A percentile compares a stretch with the other conserved stretches of the same genome.
Evolutionary conservation across 2,888 invertebrate species (phyloP).

Genomic region (Drosophila borborema): DNA sequence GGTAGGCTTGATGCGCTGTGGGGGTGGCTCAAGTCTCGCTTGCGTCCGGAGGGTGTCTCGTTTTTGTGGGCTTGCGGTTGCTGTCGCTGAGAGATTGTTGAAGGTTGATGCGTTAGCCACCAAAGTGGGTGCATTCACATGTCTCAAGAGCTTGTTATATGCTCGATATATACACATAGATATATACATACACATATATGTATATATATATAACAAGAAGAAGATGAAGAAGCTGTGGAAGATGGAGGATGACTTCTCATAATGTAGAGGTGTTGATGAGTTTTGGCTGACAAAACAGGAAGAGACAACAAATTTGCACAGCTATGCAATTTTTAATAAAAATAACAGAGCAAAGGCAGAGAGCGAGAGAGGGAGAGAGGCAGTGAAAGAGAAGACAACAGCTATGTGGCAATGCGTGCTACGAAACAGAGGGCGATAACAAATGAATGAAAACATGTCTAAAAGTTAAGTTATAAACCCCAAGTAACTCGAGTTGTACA

Average conservation of each 20-base stretch:
- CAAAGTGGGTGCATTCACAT: constrained; percentile 85
- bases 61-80: constrained; percentile 61
- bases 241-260: constrained; percentile 37
- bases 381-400: neutral
- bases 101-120: constrained; percentile 69
- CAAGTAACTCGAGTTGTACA: constrained; percentile 6
- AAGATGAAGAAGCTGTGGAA: constrained; percentile 29
- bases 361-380: neutral
- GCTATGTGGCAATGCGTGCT: constrained; percentile 9
- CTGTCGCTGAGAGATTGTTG: constrained; percentile 28
- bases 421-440: neutral
- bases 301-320: constrained; percentile 75
- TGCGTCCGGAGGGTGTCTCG: constrained; percentile 59
- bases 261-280: constrained; percentile 70
- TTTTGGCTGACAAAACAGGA: constrained; percentile 79
- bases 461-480: constrained; percentile 9
- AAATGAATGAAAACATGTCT: neutral
- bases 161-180: constrained; percentile 73
- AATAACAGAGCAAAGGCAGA: constrained; percentile 23
- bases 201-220: constrained; percentile 24
- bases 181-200: constrained; percentile 20
- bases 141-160: constrained; percentile 85
- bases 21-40: constrained; percentile 36
- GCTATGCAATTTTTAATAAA: constrained; percentile 73
- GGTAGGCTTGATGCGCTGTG: constrained; percentile 8